These are phyloP conservation scores for Cephus cinctus DNA, from an alignment of 1,140 invertebrate genomes.

Conservation along the genomic window DNA sequence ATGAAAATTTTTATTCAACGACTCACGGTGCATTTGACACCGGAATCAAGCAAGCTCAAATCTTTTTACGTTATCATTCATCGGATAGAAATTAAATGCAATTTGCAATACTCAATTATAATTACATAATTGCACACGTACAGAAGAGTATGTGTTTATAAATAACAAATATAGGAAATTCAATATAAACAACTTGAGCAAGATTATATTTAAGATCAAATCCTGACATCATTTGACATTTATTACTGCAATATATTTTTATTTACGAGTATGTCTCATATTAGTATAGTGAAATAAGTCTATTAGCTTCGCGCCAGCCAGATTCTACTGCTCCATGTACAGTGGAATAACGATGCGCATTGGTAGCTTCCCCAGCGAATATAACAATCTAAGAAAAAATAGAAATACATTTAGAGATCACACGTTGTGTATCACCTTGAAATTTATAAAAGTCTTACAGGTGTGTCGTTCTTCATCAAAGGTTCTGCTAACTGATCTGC, in stretches of 20 bases:
- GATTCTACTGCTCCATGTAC: conserved; percentile 62
- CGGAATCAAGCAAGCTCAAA: conserved; percentile 56
- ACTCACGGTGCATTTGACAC: conserved; percentile 68
- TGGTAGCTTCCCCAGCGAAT: background rate
- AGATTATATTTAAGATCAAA: too few relatives aligned
- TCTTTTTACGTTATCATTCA: conserved; percentile 32
- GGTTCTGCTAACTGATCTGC: conserved; percentile 35
- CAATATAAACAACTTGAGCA: background rate
- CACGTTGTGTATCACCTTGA: too few relatives aligned
- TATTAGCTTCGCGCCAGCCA: conserved; percentile 76
- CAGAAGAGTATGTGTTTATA: too few relatives aligned
- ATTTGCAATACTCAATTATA: too few relatives aligned
- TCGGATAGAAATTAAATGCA: conserved; percentile 7
- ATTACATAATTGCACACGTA: too few relatives aligned
- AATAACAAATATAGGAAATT: too few relatives aligned
- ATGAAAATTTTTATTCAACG: conserved; percentile 69
- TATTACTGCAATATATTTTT: background rate
- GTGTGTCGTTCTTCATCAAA: background rate
- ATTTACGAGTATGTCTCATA: conserved; percentile 12
- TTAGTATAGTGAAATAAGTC: conserved; percentile 45
- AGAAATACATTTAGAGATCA: too few relatives aligned
- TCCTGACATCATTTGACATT: background rate
- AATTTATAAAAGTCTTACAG: background rate
- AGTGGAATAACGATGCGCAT: conserved; percentile 2
- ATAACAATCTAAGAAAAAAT: background rate